phyloP scores from a whole-genome alignment of 2,797 vertebrate species.

The Phalanger gymnotis region DNA sequence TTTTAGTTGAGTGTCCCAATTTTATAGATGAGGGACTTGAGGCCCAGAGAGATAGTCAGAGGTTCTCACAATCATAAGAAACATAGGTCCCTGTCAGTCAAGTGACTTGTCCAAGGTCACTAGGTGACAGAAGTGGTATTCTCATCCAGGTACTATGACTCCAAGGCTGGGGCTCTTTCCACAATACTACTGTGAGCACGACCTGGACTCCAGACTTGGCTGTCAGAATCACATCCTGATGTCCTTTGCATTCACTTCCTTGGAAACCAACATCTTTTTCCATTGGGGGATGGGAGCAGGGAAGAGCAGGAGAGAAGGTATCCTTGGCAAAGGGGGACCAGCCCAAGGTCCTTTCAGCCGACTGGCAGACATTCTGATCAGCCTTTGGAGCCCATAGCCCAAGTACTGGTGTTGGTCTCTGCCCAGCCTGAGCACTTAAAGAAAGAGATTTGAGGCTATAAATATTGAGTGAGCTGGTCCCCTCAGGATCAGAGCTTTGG shows the following conservation, averaged over 20 bases:
- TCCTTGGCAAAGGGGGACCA: not conserved
- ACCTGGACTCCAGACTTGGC: not conserved
- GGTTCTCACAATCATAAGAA: not conserved
- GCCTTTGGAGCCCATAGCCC: not conserved
- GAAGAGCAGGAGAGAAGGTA: not conserved
- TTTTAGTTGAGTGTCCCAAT: not conserved
- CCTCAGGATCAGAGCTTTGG: not conserved
- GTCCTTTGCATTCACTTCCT: not conserved
- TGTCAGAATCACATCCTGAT: not conserved
- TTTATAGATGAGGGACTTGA: not conserved
- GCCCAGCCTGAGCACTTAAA: not conserved
- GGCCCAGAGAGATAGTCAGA: accelerated
- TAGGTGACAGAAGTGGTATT: not conserved
- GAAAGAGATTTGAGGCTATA: not conserved
- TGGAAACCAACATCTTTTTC: not conserved
- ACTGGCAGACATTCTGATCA: not conserved
- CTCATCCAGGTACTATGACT: not conserved
- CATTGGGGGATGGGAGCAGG: not conserved
- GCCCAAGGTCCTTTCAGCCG: not conserved
- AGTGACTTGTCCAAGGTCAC: not conserved
- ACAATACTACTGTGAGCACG: not conserved
- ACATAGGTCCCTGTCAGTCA: not conserved
- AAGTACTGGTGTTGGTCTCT: not conserved
- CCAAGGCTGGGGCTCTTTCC: not conserved
- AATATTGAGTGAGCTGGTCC: not conserved